Conservation (phyloP, 1,140 invertebrate species). For the Tyrophagus putrescentiae region DNA sequence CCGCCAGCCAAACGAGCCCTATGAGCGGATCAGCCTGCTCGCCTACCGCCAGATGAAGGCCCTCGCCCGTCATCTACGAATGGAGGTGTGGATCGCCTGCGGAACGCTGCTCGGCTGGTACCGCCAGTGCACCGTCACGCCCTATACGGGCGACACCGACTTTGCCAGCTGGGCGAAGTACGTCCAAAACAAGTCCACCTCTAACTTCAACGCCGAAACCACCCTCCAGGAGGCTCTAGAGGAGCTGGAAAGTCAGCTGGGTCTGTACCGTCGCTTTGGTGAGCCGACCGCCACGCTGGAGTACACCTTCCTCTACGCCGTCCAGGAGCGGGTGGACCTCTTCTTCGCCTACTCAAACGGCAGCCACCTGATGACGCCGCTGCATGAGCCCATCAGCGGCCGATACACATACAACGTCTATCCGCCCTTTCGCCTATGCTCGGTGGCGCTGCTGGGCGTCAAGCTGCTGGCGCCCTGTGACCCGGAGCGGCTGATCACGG, state of each 20-base stretch:
- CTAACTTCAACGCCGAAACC: no score
- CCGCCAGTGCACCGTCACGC: conserved; percentile 43
- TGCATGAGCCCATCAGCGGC: neutral
- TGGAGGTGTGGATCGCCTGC: neutral
- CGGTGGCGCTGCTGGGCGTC: neutral
- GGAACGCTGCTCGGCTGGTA: conserved; percentile 35
- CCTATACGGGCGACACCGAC: conserved; percentile 42
- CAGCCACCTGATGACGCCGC: no score
- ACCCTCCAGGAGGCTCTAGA: no score
- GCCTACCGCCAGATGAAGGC: neutral
- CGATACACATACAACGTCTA: neutral
- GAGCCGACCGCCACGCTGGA: neutral
- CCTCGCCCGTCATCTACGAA: neutral
- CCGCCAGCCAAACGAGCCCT: no score
- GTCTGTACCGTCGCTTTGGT: conserved; percentile 7
- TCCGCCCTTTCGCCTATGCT: neutral
- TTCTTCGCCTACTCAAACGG: neutral
- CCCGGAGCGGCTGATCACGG: conserved; percentile 23
- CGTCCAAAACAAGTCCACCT: conserved; percentile 14
- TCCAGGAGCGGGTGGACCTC: neutral
- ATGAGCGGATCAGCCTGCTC: neutral
- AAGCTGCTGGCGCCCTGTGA: conserved; percentile 1
- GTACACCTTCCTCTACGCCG: neutral
- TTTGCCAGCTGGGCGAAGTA: conserved; percentile 36
- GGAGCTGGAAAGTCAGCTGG: neutral